These are phyloP conservation scores for Parotia lawesii DNA, from an alignment of 2,113 vertebrate species.

Conservation along the genomic window DNA sequence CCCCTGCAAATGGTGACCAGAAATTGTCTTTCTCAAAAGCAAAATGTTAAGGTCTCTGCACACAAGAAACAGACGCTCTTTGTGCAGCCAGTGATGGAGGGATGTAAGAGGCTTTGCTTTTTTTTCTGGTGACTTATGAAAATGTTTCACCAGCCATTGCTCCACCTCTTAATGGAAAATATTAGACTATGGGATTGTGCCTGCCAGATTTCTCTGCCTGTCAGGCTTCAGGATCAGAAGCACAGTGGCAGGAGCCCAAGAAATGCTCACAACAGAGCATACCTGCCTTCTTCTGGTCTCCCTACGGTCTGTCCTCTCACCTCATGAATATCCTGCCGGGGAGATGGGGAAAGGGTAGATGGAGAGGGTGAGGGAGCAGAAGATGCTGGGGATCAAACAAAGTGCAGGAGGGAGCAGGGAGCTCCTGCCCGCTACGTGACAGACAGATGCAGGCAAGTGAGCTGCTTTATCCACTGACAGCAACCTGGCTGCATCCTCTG, in stretches of 20 bases:
- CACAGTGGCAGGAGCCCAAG: slow-evolving; percentile 58
- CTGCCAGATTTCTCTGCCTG: slow-evolving; percentile 31
- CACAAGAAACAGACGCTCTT: background rate
- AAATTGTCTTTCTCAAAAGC: background rate
- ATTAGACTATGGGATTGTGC: background rate
- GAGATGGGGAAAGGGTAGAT: background rate
- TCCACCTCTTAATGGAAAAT: slow-evolving; percentile 53
- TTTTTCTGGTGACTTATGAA: background rate
- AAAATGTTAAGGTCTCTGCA: rapidly evolving
- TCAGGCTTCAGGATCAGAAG: slow-evolving; percentile 43
- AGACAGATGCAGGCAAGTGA: slow-evolving; percentile 3
- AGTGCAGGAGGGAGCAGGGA: background rate
- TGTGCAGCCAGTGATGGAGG: background rate
- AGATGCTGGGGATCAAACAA: background rate
- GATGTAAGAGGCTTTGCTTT: background rate
- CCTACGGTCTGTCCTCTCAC: background rate
- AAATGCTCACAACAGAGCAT: background rate
- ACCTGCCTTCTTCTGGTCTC: slow-evolving; percentile 30
- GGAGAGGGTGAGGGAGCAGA: background rate
- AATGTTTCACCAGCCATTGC: background rate
- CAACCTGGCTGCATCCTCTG: background rate
- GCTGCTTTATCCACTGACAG: background rate
- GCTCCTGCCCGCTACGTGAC: rapidly evolving
- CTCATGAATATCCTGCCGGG: slow-evolving; percentile 18
- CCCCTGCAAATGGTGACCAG: background rate